phyloP scores from a whole-genome alignment of 2,888 invertebrate genomes.

The Mythimna loreyi region DNA sequence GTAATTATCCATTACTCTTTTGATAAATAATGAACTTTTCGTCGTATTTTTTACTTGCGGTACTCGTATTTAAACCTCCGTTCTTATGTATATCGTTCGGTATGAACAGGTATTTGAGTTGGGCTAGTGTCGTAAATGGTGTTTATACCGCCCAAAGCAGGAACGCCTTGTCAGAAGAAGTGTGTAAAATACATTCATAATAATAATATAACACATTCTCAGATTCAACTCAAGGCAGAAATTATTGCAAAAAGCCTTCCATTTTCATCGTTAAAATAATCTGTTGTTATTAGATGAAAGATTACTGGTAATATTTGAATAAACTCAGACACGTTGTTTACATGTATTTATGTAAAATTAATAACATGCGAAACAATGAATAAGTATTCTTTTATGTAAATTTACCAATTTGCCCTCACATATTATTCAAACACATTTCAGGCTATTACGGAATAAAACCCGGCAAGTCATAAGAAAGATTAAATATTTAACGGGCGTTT shows the following conservation, averaged over 20 bases:
- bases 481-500: conserved; percentile 10
- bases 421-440: conserved; percentile 15
- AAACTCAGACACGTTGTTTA: conserved; percentile 1
- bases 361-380: conserved; percentile 22
- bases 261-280: not conserved
- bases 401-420: conserved; percentile 4
- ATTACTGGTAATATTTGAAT: conserved; percentile 3
- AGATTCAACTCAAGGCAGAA: too few species aligned
- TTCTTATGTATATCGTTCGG: conserved; percentile 28
- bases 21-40: conserved; percentile 21
- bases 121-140: too few species aligned
- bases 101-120: not conserved
- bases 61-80: not conserved
- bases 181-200: too few species aligned
- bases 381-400: conserved; percentile 6
- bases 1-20: conserved; percentile 16
- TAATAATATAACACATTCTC: too few species aligned
- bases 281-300: not conserved
- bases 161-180: not conserved
- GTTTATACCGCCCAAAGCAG: too few species aligned
- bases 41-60: conserved; percentile 2
- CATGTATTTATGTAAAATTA: conserved; percentile 5
- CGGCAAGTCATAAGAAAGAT: conserved; percentile 16
- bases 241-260: not conserved
- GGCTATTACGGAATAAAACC: conserved; percentile 19